These are phyloP conservation scores for Salvator merianae DNA, from an alignment of 2,113 vertebrate genomes.

Conservation along the genomic window DNA sequence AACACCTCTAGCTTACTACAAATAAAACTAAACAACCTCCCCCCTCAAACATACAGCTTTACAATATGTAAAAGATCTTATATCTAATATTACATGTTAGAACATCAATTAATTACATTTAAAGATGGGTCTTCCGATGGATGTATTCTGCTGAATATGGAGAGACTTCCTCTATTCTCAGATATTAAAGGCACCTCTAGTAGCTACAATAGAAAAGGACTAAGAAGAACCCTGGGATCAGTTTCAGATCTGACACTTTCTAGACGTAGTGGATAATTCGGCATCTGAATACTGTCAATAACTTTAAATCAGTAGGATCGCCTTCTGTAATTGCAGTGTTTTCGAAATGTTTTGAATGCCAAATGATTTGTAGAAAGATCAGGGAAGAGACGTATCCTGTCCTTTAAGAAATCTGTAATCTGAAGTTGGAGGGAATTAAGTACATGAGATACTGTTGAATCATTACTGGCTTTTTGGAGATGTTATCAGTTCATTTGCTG, in stretches of 20 bases:
- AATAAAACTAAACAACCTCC: constrained; percentile 34
- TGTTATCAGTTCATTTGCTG: constrained; percentile 99
- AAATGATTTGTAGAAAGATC: constrained; percentile 19
- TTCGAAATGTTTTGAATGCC: neutral
- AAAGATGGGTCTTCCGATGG: neutral
- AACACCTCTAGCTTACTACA: constrained; percentile 29
- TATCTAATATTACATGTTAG: too few relatives aligned
- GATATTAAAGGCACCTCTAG: neutral
- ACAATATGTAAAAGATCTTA: neutral
- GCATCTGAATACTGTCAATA: neutral
- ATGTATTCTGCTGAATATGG: neutral
- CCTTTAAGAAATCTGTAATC: constrained; percentile 60
- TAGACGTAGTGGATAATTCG: neutral
- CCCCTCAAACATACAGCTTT: neutral
- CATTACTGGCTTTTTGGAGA: constrained; percentile 82
- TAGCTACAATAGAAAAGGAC: neutral
- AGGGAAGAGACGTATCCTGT: constrained; percentile 11
- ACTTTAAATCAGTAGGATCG: constrained; percentile 34
- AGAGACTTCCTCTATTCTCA: neutral
- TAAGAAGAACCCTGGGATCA: neutral
- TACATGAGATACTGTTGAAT: constrained; percentile 78
- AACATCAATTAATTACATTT: too few relatives aligned
- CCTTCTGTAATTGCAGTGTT: neutral
- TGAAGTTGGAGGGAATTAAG: constrained; percentile 72
- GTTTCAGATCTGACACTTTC: neutral